phyloP scores from a whole-genome alignment of 2,888 invertebrate species.

The Himalopsyche japonica region DNA sequence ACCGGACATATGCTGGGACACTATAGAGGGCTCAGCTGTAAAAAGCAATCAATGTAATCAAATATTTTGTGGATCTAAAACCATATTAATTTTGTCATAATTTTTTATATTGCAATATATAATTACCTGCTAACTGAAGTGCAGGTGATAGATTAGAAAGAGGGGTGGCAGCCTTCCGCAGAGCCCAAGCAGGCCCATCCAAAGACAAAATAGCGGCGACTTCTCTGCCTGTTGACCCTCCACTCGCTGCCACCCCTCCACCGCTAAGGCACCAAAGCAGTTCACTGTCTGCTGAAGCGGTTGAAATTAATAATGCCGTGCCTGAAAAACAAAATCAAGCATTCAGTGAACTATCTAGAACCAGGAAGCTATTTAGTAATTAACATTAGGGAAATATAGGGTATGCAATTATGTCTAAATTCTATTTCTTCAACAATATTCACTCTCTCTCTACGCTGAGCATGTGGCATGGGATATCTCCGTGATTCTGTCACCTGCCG shows the following conservation, averaged over 20 bases:
- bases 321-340: slow-evolving; percentile 49
- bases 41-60: not conserved
- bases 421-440: too few relatives aligned
- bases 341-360: not conserved
- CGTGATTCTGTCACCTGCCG: too few relatives aligned
- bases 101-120: slow-evolving; percentile 11
- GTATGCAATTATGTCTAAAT: too few relatives aligned
- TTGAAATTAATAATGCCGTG: slow-evolving; percentile 57
- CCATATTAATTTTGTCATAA: not conserved
- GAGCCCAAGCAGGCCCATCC: slow-evolving; percentile 88
- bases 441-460: too few relatives aligned
- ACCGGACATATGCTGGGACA: slow-evolving; percentile 72
- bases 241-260: slow-evolving; percentile 68
- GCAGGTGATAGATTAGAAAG: slow-evolving; percentile 50
- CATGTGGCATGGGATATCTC: too few relatives aligned
- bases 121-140: slow-evolving; percentile 54
- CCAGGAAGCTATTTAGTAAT: too few relatives aligned
- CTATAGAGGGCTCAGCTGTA: slow-evolving; percentile 61
- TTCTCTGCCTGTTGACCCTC: slow-evolving; percentile 73
- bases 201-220: slow-evolving; percentile 77
- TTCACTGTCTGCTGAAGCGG: slow-evolving; percentile 56
- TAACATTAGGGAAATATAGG: too few relatives aligned
- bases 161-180: slow-evolving; percentile 53
- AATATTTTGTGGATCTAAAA: not conserved
- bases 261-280: slow-evolving; percentile 56